Conservation (phyloP, 2,888 invertebrate species). For the Lochmaea capreae region DNA sequence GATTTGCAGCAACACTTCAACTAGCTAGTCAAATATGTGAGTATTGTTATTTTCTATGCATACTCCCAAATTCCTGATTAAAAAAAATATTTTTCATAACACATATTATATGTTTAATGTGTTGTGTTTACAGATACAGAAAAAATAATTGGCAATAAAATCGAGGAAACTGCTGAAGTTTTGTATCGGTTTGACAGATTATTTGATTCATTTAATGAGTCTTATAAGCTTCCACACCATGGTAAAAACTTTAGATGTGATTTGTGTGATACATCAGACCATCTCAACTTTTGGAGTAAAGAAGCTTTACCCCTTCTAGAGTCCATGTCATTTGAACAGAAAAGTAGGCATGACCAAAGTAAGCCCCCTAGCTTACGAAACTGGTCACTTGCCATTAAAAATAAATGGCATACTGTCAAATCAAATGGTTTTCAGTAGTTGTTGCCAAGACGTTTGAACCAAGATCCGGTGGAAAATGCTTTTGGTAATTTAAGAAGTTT, state of each 20-base stretch:
- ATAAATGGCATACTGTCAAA: conserved; percentile 16
- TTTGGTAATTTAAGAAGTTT: conserved; percentile 21
- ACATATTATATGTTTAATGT: neutral
- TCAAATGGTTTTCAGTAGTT: conserved; percentile 17
- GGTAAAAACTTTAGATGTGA: conserved; percentile 32
- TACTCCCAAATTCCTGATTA: neutral
- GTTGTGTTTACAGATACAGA: conserved; percentile 15
- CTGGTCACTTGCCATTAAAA: conserved; percentile 17
- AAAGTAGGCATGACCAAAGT: conserved; percentile 16
- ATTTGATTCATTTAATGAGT: conserved; percentile 26
- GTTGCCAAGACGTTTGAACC: conserved; percentile 19
- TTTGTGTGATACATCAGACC: conserved; percentile 24
- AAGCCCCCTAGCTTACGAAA: conserved; percentile 25
- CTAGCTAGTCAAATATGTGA: conserved; percentile 32
- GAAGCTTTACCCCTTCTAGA: conserved; percentile 27
- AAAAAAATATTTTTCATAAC: neutral
- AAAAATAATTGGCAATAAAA: conserved; percentile 20
- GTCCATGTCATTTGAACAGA: conserved; percentile 15
- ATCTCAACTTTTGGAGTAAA: conserved; percentile 30
- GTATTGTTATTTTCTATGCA: conserved; percentile 20
- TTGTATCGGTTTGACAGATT: conserved; percentile 14
- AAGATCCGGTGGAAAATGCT: conserved; percentile 17
- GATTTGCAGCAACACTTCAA: conserved; percentile 32
- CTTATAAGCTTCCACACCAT: conserved; percentile 17
- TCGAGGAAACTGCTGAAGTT: conserved; percentile 7